These are phyloP conservation scores for Ectropis crepuscularia DNA, from an alignment of 2,888 invertebrate genomes.

Conservation along the genomic window DNA sequence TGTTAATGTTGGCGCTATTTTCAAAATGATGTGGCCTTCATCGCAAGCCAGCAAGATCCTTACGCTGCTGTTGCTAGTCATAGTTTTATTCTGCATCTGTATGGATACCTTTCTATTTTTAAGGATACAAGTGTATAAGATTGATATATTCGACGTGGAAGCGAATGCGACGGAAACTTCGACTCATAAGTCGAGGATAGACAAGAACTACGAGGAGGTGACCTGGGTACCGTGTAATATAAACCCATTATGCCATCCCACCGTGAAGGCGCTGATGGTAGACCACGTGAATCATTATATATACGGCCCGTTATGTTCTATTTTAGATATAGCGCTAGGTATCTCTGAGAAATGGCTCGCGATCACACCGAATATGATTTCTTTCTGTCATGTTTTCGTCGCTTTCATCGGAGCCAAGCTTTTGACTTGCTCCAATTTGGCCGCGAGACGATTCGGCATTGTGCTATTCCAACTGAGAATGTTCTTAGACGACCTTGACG, in stretches of 20 bases:
- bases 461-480: constrained; percentile 92
- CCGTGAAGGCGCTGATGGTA: constrained; percentile 92
- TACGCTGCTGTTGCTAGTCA: constrained; percentile 82
- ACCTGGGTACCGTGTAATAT: constrained; percentile 88
- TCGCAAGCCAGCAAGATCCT: constrained; percentile 90
- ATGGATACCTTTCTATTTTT: constrained; percentile 91
- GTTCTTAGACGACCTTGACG: constrained; percentile 94
- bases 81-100: constrained; percentile 87
- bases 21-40: constrained; percentile 88
- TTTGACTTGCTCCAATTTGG: constrained; percentile 89
- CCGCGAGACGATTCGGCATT: constrained; percentile 89
- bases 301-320: constrained; percentile 91
- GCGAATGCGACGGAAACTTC: constrained; percentile 56
- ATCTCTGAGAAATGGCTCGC: constrained; percentile 85
- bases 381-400: constrained; percentile 90
- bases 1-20: constrained; percentile 21
- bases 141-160: constrained; percentile 73
- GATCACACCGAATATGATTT: constrained; percentile 94
- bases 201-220: constrained; percentile 76
- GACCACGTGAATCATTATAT: constrained; percentile 94
- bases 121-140: constrained; percentile 88
- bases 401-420: constrained; percentile 91
- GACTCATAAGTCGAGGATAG: constrained; percentile 51
- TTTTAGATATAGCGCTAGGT: constrained; percentile 87
- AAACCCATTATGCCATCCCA: constrained; percentile 91